These are phyloP conservation scores for Enteromius mattozi DNA, from an alignment of 2,797 vertebrate species.

Conservation along the genomic window DNA sequence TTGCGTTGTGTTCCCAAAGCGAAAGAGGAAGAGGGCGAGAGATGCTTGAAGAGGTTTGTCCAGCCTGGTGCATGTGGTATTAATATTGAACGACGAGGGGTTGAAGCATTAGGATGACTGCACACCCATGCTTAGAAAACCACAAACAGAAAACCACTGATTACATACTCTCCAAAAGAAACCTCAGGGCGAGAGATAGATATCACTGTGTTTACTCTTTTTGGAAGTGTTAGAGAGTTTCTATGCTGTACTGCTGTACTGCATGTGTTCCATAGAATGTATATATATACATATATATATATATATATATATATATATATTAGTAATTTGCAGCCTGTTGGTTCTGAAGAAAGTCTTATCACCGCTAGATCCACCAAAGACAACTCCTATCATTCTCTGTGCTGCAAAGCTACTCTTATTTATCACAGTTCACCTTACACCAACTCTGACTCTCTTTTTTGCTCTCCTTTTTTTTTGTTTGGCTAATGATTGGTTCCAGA, in stretches of 20 bases:
- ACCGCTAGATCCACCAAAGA: conserved; percentile 47
- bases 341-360: conserved; percentile 15
- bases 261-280: conserved; percentile 24
- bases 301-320: too few relatives aligned
- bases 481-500: conserved; percentile 61
- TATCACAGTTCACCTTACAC: conserved; percentile 60
- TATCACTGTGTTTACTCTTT: conserved; percentile 24
- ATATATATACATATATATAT: neutral
- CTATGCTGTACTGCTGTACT: conserved; percentile 5
- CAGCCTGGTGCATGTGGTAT: conserved; percentile 54
- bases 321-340: neutral
- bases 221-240: conserved; percentile 4
- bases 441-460: conserved; percentile 52
- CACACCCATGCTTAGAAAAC: conserved; percentile 51
- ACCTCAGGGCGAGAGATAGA: conserved; percentile 12
- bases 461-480: conserved; percentile 21
- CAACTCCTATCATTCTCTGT: conserved; percentile 43
- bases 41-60: conserved; percentile 43
- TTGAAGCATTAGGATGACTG: conserved; percentile 45
- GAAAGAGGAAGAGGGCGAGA: conserved; percentile 32
- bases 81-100: conserved; percentile 55
- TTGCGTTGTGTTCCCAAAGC: conserved; percentile 32
- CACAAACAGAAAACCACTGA: conserved; percentile 44
- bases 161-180: conserved; percentile 37
- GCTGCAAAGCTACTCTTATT: conserved; percentile 40